These are phyloP conservation scores for Echinarachnius parma DNA, from an alignment of 53 echinoderm and acorn worm species.

Conservation along the genomic window DNA sequence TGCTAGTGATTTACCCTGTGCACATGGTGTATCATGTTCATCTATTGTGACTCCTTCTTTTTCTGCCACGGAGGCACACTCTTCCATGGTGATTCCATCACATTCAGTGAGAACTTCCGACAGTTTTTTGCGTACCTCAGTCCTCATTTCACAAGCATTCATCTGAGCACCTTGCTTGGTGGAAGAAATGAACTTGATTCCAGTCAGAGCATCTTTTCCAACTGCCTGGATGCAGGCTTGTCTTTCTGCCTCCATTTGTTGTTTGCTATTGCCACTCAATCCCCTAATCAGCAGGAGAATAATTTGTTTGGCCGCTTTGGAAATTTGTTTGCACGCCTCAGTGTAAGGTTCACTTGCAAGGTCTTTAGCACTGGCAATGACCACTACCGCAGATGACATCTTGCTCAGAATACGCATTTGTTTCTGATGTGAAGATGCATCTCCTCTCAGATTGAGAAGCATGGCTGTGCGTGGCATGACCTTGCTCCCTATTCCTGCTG, in stretches of 20 bases:
- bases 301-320: neutral
- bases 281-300: no score
- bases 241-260: neutral
- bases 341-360: neutral
- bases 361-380: no score
- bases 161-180: conserved; percentile 15
- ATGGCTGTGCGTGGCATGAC: no score
- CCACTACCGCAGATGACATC: no score
- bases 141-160: no score
- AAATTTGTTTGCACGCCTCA: conserved; percentile 4
- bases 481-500: neutral
- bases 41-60: conserved; percentile 16
- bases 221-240: conserved; percentile 20
- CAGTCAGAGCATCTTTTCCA: conserved; percentile 5
- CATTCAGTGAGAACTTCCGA: conserved; percentile 13
- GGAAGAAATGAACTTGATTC: conserved; percentile 1
- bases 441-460: no score
- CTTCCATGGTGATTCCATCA: conserved; percentile 7
- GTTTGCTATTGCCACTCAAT: conserved; percentile 11
- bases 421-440: no score
- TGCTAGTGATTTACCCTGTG: conserved; percentile 21
- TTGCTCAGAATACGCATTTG: no score
- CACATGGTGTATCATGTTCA: conserved; percentile 27
- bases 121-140: conserved; percentile 2
- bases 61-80: conserved; percentile 20